phyloP scores from a whole-genome alignment of 2,797 vertebrate species.

The Propithecus deckenii region DNA sequence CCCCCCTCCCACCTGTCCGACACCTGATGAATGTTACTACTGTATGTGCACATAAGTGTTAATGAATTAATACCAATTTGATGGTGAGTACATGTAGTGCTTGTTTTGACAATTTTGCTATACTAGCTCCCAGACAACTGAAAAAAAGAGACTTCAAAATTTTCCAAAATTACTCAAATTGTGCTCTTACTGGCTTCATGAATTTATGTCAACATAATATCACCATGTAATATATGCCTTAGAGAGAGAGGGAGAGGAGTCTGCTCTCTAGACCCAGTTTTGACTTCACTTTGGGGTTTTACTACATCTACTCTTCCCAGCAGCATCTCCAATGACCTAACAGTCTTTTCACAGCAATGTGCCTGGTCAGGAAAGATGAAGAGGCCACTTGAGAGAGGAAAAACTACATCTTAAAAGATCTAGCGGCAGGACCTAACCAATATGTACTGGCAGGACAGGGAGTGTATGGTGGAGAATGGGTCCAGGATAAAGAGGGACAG shows the following conservation, averaged over 20 bases:
- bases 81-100: no score
- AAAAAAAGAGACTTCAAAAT: background rate
- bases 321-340: background rate
- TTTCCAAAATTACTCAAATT: background rate
- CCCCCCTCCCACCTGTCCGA: no score
- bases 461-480: background rate
- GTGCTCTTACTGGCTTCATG: background rate
- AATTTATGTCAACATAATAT: background rate
- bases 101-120: background rate
- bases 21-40: no score
- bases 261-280: background rate
- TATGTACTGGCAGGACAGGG: background rate
- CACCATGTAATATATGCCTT: background rate
- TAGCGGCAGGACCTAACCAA: background rate
- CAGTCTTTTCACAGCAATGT: background rate
- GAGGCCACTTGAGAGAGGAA: background rate
- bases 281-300: slow-evolving; percentile 5
- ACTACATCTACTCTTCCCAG: background rate
- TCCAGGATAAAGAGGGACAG: background rate
- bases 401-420: background rate
- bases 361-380: background rate
- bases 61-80: no score
- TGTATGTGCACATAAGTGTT: no score
- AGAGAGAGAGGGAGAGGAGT: background rate
- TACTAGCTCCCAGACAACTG: background rate